Evolutionary conservation across 2,113 vertebrate genomes (phyloP).

Genomic region (Bujurquina vittata): DNA sequence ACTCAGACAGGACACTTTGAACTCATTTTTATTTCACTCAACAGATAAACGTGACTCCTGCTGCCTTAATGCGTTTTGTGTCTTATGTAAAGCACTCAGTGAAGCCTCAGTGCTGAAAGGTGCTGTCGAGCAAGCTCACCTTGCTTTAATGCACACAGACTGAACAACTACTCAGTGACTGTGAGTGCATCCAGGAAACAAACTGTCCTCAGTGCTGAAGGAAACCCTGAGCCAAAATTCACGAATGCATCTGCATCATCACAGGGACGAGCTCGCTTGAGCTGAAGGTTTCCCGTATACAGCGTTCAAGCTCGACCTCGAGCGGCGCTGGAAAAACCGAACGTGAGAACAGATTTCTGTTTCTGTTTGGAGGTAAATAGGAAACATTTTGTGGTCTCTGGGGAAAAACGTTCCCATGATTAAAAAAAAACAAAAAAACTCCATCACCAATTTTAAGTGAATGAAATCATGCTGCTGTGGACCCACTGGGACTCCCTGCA

Average conservation of each 20-base stretch:
- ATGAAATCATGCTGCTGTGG: neutral
- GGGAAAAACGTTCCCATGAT: neutral
- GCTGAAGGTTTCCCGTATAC: slow-evolving; percentile 5
- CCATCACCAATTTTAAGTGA: neutral
- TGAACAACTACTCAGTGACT: neutral
- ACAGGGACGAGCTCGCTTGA: neutral
- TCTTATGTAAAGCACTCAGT: neutral
- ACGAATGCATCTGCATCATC: neutral
- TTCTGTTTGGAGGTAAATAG: neutral
- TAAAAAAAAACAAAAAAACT: neutral
- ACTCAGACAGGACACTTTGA: neutral
- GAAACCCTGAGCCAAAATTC: fast-evolving
- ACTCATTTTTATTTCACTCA: neutral
- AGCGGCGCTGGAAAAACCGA: neutral
- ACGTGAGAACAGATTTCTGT: neutral
- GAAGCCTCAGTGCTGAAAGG: neutral
- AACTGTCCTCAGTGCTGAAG: neutral
- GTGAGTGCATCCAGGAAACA: neutral
- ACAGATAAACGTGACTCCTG: neutral
- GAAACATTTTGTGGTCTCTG: neutral
- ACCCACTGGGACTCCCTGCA: neutral
- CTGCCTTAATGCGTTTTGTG: neutral
- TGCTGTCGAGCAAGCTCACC: neutral
- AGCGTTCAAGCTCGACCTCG: neutral
- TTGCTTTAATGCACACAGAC: neutral